Evolutionary conservation across 2,113 vertebrate species (phyloP).

Genomic region (Talpa occidentalis): DNA sequence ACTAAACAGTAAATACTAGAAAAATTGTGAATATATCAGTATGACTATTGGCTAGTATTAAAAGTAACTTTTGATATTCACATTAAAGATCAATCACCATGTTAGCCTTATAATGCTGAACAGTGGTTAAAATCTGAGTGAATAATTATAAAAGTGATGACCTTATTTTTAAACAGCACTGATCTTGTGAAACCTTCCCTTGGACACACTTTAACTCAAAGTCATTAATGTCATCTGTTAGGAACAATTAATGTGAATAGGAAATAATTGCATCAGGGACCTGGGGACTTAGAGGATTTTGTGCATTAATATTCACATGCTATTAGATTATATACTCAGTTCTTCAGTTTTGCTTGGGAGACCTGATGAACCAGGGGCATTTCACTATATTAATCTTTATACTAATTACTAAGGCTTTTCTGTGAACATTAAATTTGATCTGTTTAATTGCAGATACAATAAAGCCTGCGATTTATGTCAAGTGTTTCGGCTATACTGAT

Average conservation of each 20-base stretch:
- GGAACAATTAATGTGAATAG: slow-evolving; percentile 92
- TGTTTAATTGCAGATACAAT: slow-evolving; percentile 89
- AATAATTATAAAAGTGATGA: slow-evolving; percentile 89
- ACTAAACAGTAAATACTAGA: not conserved
- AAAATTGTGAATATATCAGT: slow-evolving; percentile 57
- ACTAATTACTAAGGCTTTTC: slow-evolving; percentile 89
- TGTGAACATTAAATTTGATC: slow-evolving; percentile 84
- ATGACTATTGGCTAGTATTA: slow-evolving; percentile 62
- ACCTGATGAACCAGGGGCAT: slow-evolving; percentile 85
- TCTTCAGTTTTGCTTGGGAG: slow-evolving; percentile 85
- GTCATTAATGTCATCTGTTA: slow-evolving; percentile 94
- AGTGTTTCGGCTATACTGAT: slow-evolving; percentile 69
- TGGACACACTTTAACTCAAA: slow-evolving; percentile 90
- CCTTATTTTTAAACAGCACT: slow-evolving; percentile 85
- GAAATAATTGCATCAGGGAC: slow-evolving; percentile 97
- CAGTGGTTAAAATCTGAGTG: slow-evolving; percentile 79
- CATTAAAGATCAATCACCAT: slow-evolving; percentile 80
- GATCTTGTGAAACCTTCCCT: slow-evolving; percentile 85
- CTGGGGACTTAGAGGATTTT: slow-evolving; percentile 90
- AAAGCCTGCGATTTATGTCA: slow-evolving; percentile 85
- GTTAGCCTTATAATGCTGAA: slow-evolving; percentile 84
- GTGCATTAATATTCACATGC: slow-evolving; percentile 90
- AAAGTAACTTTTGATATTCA: slow-evolving; percentile 83
- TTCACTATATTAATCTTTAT: slow-evolving; percentile 88
- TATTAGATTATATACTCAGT: slow-evolving; percentile 86